Conservation (phyloP, 2,113 vertebrate genomes). For the Tragelaphus strepsiceros region DNA sequence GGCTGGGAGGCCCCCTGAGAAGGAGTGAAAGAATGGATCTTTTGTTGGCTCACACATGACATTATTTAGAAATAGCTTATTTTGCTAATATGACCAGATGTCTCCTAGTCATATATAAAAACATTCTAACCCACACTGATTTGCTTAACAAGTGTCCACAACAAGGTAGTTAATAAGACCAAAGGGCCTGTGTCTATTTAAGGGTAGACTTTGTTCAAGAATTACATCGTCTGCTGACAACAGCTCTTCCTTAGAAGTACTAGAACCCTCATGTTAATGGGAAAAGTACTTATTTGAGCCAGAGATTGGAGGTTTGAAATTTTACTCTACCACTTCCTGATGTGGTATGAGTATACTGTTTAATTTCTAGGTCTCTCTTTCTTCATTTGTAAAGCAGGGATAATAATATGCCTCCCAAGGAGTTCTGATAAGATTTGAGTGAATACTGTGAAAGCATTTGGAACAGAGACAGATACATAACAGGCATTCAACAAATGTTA, state of each 20-base stretch:
- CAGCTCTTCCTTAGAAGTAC: neutral
- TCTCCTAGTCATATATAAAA: slow-evolving; percentile 74
- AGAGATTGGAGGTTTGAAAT: neutral
- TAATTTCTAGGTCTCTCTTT: neutral
- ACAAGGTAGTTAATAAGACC: slow-evolving; percentile 40
- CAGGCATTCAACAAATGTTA: neutral
- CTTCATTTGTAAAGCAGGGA: neutral
- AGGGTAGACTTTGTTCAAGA: neutral
- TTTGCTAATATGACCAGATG: slow-evolving; percentile 78
- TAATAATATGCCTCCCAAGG: neutral
- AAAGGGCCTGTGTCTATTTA: neutral
- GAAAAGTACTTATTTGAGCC: neutral
- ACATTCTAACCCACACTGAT: slow-evolving; percentile 68
- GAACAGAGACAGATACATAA: neutral
- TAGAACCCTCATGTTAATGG: neutral
- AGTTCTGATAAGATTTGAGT: neutral
- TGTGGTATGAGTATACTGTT: neutral
- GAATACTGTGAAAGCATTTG: neutral
- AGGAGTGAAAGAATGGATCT: slow-evolving; percentile 70
- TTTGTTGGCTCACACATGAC: slow-evolving; percentile 76
- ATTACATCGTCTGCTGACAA: neutral
- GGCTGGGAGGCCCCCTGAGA: slow-evolving; percentile 54
- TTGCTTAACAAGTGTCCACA: slow-evolving; percentile 70
- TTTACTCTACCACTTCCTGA: neutral
- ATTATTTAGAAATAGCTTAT: slow-evolving; percentile 80